Base-by-base conservation (phyloP, 2,113 vertebrate genomes). In the Elephas maximus region DNA sequence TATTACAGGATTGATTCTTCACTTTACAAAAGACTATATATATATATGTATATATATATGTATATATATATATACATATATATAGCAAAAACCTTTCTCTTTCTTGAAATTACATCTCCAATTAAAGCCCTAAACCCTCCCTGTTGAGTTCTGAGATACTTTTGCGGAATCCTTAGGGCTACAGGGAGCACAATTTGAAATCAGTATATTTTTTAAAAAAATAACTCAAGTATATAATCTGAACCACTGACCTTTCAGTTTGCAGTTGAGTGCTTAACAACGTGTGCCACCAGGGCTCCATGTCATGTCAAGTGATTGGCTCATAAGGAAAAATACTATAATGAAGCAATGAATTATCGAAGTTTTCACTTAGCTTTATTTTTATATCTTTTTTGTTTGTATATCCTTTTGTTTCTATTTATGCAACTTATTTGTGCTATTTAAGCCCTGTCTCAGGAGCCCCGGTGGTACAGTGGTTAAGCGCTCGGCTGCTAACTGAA, bases 291-390 rank as follows among this genome's bases (percentile, higher is more conserved):
- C 57, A 60, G 17, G 57, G 10, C 3, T 65, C 63, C 21, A 26
- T 53, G 30, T 96, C 65, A 74, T 93, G 28, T 90, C 41, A 93
- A 53, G 21, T 92, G 81, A 71, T 93, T 51, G 15, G 2, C 30
- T 88, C 5, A 51, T 33, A 62, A 37, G 18, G 18, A 74, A 88
- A n/a, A 88, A 87, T 44, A 21, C 24, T 80, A 0, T 44, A n/a
- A 74, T 28, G 14, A 18, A 93, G 80, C 81, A 85, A 73, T 79
- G 45, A 62, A 44, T 79, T 73, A 18, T 77, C 12, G 83, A 11
- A 17, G 8, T 80, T 71, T 91, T 97, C 24, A 73, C 45, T 67
- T 87, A 78, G 20, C 51, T 74, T 87, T 74, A 44, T n/a, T 91
- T 88, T 92, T 78, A 8, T 93, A 51, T 63, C 37, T 37, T 37